A percentile compares a stretch with the other conserved stretches of the same genome.
Evolutionary conservation across 2,888 invertebrate species (phyloP).

Genomic region (Abrostola triplasia): DNA sequence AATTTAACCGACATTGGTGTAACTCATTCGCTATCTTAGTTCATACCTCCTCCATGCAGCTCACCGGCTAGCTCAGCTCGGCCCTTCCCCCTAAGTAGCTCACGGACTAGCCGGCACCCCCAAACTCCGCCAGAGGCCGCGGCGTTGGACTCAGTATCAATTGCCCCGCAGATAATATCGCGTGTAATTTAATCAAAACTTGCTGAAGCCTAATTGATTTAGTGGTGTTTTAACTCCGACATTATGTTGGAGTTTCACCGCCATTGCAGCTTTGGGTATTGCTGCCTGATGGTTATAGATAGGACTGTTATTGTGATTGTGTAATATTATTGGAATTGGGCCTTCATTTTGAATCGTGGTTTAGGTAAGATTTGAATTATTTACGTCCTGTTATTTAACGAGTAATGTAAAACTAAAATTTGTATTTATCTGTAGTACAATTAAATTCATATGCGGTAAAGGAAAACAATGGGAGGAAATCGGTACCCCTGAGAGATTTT

Average conservation of each 20-base stretch:
- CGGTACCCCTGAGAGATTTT: too few relatives aligned
- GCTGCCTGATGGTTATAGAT: conserved; percentile 19
- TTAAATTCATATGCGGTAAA: too few relatives aligned
- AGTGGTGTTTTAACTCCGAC: conserved; percentile 51
- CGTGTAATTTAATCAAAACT: conserved; percentile 62
- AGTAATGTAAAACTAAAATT: too few relatives aligned
- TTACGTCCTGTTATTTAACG: too few relatives aligned
- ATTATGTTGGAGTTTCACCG: conserved; percentile 29
- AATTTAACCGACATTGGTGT: too few relatives aligned
- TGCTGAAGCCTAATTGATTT: conserved; percentile 50
- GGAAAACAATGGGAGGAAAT: too few relatives aligned
- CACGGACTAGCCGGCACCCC: accelerated
- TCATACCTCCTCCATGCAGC: neutral
- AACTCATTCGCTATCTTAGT: neutral
- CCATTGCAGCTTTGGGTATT: conserved; percentile 8
- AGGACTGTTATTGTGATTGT: conserved; percentile 5
- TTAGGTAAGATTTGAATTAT: too few relatives aligned
- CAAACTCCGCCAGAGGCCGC: conserved; percentile 11
- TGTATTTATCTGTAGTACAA: too few relatives aligned
- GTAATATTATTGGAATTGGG: neutral
- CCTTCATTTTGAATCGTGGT: neutral
- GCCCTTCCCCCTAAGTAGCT: neutral
- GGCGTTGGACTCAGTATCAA: conserved; percentile 45
- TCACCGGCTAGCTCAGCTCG: neutral
- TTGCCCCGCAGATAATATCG: conserved; percentile 56